These are phyloP conservation scores for Palythoa caribaeorum DNA, from an alignment of 92 coral and sea anemone genomes.

Conservation along the genomic window DNA sequence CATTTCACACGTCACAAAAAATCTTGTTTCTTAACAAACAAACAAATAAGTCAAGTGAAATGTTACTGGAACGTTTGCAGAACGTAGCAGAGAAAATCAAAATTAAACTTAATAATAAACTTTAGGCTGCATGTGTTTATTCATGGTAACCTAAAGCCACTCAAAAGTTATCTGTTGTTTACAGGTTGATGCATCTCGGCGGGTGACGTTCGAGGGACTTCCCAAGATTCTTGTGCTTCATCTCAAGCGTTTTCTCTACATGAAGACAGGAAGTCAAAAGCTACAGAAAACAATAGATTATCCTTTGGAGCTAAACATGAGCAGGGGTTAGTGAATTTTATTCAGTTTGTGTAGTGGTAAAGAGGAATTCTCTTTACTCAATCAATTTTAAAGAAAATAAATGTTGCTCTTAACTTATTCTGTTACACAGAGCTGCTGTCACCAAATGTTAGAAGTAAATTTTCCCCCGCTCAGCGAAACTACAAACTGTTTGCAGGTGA, in stretches of 20 bases:
- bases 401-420: not conserved
- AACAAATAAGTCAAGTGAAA: too few species aligned
- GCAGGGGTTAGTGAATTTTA: slow-evolving; percentile 67
- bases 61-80: too few species aligned
- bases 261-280: slow-evolving; percentile 93
- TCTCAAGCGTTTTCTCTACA: slow-evolving; percentile 92
- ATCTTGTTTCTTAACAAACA: too few species aligned
- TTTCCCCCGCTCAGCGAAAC: slow-evolving; percentile 69
- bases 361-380: too few species aligned
- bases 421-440: slow-evolving; percentile 70
- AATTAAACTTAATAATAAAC: too few species aligned
- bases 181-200: slow-evolving; percentile 91
- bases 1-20: too few species aligned
- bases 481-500: slow-evolving; percentile 93
- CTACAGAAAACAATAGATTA: slow-evolving; percentile 85
- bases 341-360: not conserved
- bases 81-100: too few species aligned
- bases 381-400: too few species aligned
- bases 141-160: too few species aligned
- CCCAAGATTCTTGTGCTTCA: slow-evolving; percentile 92
- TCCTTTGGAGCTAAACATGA: slow-evolving; percentile 82
- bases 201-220: slow-evolving; percentile 85
- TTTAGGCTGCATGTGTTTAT: too few species aligned
- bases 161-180: not conserved
- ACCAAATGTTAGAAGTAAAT: slow-evolving; percentile 75